Conservation (phyloP, 2,113 vertebrate genomes). For the Catharus bicknelli region DNA sequence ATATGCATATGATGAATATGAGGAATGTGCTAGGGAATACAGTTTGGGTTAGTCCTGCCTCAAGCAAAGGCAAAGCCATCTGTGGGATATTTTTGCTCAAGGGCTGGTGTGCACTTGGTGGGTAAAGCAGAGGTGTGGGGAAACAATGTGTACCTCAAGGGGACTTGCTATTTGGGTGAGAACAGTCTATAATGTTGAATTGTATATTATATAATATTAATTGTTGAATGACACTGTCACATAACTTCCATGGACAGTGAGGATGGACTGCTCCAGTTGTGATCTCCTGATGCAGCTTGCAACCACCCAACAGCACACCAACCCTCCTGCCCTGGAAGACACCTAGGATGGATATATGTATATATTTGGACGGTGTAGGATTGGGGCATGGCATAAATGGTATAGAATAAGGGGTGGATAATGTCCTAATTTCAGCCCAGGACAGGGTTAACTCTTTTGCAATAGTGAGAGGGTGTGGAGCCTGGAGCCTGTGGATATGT, state of each 20-base stretch:
- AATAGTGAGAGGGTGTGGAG: neutral
- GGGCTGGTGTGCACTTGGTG: neutral
- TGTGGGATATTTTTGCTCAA: neutral
- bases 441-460: neutral
- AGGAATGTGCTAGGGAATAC: neutral
- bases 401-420: neutral
- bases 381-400: neutral
- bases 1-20: neutral
- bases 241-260: neutral
- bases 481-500: neutral
- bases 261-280: neutral
- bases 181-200: neutral
- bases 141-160: neutral
- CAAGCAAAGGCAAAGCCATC: neutral
- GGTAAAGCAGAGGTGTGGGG: fast-evolving
- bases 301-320: neutral
- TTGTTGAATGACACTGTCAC: neutral
- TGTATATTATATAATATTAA: neutral
- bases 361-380: neutral
- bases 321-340: neutral
- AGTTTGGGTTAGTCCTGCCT: neutral
- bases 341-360: neutral
- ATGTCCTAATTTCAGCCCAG: neutral
- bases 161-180: neutral
- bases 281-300: neutral